Percentiles rank a stretch among this genome's conserved stretches.
Conservation (phyloP, 1,140 invertebrate species). For the Zaprionus davidi region DNA sequence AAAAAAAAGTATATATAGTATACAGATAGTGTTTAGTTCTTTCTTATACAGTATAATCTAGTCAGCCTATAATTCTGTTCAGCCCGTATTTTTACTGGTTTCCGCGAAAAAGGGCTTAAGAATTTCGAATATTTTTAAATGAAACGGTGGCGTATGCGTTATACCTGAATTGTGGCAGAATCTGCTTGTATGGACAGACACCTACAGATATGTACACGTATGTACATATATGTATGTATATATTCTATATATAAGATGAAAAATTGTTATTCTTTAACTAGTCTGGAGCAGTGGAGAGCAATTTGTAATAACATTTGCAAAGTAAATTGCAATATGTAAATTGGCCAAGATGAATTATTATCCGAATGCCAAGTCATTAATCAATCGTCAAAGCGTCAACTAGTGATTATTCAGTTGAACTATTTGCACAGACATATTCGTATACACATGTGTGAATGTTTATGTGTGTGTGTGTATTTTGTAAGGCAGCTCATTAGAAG, state of each 20-base stretch:
- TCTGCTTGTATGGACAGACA: background rate
- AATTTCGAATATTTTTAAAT: constrained; percentile 20
- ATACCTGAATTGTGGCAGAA: constrained; percentile 28
- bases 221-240: background rate
- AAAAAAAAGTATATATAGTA: too few relatives aligned
- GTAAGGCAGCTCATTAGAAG: constrained; percentile 1
- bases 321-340: constrained; percentile 46
- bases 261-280: constrained; percentile 9
- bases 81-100: constrained; percentile 16
- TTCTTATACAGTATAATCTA: background rate
- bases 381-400: constrained; percentile 32
- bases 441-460: background rate
- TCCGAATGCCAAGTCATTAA: constrained; percentile 32
- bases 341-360: constrained; percentile 32
- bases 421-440: constrained; percentile 9
- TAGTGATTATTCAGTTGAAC: constrained; percentile 38
- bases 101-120: constrained; percentile 60
- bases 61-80: background rate
- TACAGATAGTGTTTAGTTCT: too few relatives aligned
- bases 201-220: background rate
- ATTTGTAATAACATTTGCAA: constrained; percentile 35
- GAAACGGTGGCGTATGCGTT: constrained; percentile 54
- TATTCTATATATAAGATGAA: background rate
- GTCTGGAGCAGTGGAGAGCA: constrained; percentile 29
- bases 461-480: background rate